phyloP scores from a whole-genome alignment of 2,113 vertebrate genomes.

The Connochaetes taurinus region DNA sequence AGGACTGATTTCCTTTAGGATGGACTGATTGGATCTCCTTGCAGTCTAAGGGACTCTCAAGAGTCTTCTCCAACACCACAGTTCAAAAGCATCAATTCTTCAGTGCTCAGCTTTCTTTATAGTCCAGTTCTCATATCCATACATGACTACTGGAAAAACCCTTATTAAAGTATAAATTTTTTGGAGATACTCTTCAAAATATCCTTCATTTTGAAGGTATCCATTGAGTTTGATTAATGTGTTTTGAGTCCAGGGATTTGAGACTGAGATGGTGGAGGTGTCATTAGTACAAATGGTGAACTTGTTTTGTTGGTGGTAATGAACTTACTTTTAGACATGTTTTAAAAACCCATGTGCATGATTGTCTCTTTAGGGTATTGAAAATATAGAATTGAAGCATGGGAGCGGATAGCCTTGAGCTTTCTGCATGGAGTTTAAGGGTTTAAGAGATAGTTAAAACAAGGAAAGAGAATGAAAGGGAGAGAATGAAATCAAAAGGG shows the following conservation, averaged over 20 bases:
- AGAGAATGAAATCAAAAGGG: not conserved
- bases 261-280: not conserved
- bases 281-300: not conserved
- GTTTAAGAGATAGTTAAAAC: not conserved
- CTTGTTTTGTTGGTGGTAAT: not conserved
- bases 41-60: not conserved
- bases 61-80: not conserved
- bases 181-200: not conserved
- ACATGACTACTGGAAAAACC: not conserved
- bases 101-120: not conserved
- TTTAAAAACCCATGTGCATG: not conserved
- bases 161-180: not conserved
- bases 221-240: not conserved
- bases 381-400: not conserved
- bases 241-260: slow-evolving; percentile 18
- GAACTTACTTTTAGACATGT: not conserved
- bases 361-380: not conserved
- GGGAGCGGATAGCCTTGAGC: not conserved
- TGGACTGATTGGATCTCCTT: not conserved
- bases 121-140: not conserved
- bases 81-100: not conserved
- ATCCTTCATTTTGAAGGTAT: not conserved
- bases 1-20: not conserved
- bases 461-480: slow-evolving; percentile 5
- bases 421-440: not conserved